Evolutionary conservation across 1,140 invertebrate species (phyloP).

Genomic region (Zaprionus camerounensis): DNA sequence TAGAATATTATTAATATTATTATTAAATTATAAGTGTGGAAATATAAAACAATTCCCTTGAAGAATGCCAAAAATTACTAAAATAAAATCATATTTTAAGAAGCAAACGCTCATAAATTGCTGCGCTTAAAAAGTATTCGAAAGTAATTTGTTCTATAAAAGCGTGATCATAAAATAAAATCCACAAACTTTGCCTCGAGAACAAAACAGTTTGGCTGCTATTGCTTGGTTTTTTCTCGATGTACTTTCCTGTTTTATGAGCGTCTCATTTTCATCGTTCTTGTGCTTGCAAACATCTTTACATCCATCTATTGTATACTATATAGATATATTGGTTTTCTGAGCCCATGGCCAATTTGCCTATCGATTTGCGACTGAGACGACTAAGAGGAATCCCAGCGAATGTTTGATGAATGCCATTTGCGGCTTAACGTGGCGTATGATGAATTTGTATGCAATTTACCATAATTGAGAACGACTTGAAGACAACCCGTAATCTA

Average conservation of each 20-base stretch:
- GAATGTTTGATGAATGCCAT: conserved; percentile 70
- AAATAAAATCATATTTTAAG: conserved; percentile 50
- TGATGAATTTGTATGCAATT: conserved; percentile 32
- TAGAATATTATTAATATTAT: not conserved
- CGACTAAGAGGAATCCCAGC: conserved; percentile 24
- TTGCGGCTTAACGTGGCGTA: conserved; percentile 48
- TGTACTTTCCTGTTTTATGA: conserved; percentile 66
- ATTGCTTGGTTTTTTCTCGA: conserved; percentile 33
- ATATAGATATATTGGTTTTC: conserved; percentile 53
- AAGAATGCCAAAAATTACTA: not conserved
- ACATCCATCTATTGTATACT: conserved; percentile 15
- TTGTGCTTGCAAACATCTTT: conserved; percentile 30
- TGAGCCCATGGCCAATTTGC: conserved; percentile 66
- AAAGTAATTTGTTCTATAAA: conserved; percentile 72
- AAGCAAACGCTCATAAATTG: conserved; percentile 60
- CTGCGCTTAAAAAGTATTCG: conserved; percentile 63
- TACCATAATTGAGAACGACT: conserved; percentile 22
- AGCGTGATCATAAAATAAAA: conserved; percentile 69
- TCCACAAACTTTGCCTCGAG: conserved; percentile 59
- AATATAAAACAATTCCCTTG: too few species aligned
- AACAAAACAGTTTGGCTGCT: conserved; percentile 65
- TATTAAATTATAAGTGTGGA: not conserved
- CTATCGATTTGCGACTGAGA: conserved; percentile 70
- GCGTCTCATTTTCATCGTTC: conserved; percentile 47
- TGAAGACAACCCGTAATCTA: conserved; percentile 34